These are phyloP conservation scores for Argopecten irradians DNA, from an alignment of 1,140 invertebrate species.

Conservation along the genomic window DNA sequence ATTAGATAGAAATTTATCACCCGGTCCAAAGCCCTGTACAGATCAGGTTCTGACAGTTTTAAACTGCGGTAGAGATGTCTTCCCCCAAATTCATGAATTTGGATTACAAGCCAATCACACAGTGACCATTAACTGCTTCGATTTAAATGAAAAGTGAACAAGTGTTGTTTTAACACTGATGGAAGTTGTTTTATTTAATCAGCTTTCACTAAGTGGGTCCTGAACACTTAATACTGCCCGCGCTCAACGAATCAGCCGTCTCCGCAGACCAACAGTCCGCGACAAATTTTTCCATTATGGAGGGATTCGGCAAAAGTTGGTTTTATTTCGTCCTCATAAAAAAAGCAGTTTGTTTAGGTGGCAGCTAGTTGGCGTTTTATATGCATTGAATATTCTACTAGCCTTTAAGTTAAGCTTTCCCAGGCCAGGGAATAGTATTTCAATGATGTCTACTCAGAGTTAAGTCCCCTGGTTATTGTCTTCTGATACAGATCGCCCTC, in stretches of 20 bases:
- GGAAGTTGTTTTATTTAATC: conserved; percentile 33
- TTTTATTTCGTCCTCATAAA: conserved; percentile 40
- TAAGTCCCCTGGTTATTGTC: conserved; percentile 42
- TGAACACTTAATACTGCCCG: conserved; percentile 16
- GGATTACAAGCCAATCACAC: conserved; percentile 48
- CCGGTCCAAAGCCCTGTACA: conserved; percentile 34
- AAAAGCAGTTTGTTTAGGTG: conserved; percentile 34
- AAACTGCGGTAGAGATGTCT: conserved; percentile 44
- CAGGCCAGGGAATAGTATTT: conserved; percentile 38
- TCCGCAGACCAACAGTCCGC: neutral
- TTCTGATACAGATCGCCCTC: conserved; percentile 42
- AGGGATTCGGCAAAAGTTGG: conserved; percentile 39
- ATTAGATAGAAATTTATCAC: conserved; percentile 51
- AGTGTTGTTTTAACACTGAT: conserved; percentile 39
- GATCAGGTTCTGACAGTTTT: conserved; percentile 47
- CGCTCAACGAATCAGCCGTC: conserved; percentile 6
- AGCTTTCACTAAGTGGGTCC: conserved; percentile 26
- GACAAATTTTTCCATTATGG: conserved; percentile 30
- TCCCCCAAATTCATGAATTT: conserved; percentile 48
- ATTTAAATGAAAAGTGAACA: conserved; percentile 46
- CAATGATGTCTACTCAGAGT: conserved; percentile 27
- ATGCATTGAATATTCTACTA: conserved; percentile 48
- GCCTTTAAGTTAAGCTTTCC: conserved; percentile 37
- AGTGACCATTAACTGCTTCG: conserved; percentile 52
- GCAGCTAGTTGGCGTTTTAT: conserved; percentile 35